Evolutionary conservation across 2,113 vertebrate species (phyloP).

Genomic region (Halcyon malimbica): DNA sequence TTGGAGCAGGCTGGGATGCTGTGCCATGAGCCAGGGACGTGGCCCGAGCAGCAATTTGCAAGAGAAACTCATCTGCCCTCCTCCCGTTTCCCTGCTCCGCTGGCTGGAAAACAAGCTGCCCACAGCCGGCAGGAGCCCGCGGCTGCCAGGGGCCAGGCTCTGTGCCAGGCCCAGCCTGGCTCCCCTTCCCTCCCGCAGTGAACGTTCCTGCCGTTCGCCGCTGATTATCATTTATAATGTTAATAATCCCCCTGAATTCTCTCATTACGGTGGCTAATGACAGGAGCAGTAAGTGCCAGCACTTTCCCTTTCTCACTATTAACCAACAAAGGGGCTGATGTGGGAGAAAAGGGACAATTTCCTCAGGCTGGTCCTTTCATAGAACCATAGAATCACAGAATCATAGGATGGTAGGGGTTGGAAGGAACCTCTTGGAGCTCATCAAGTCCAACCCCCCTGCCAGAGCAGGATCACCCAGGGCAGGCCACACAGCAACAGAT

Average conservation of each 20-base stretch:
- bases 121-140: fast-evolving
- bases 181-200: not conserved
- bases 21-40: fast-evolving
- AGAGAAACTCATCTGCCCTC: not conserved
- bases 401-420: no score
- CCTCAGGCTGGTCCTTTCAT: not conserved
- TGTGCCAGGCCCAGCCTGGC: not conserved
- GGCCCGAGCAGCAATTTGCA: not conserved
- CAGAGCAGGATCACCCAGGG: no score
- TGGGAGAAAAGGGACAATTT: not conserved
- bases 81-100: not conserved
- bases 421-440: no score
- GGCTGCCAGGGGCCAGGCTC: not conserved
- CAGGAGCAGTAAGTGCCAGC: not conserved
- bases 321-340: not conserved
- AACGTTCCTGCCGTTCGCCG: not conserved
- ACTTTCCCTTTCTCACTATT: not conserved
- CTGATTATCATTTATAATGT: conserved; percentile 19
- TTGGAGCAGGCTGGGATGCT: fast-evolving
- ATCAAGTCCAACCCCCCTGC: no score
- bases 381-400: no score
- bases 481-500: no score
- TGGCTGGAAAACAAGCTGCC: not conserved
- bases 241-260: conserved; percentile 39
- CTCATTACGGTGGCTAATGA: conserved; percentile 11